Base-by-base conservation (phyloP, 92 coral and sea anemone genomes). In the Pocillopora meandrina region DNA sequence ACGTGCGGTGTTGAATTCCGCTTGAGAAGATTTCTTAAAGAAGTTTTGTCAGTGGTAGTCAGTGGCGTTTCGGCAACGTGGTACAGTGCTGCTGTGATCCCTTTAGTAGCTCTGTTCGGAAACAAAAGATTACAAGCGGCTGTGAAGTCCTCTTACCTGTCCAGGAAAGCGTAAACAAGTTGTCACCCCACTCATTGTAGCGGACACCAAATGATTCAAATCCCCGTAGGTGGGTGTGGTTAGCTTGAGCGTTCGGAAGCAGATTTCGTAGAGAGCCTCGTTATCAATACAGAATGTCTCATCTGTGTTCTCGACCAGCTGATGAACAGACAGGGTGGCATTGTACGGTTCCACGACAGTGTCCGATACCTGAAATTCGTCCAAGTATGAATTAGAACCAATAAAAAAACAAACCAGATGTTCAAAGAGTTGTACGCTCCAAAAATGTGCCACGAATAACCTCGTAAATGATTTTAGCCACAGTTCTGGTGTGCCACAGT, bases 191-290 rank as follows among this genome's bases (percentile, higher is more conserved):
- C 98, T 95, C 98, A 95, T 95, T 20, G 96, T 90, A 15, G 93
- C 95, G 26, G 98, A 95, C 52, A 95, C 94, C 82, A 95, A 83
- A 58, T 95, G 98, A 73, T 95, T 95, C 85, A 95, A 89, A 78
- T 95, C 98, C 74, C 95, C 98, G 91, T 95, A 95, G 76, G 96
- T 91, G 60, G 98, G 98, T 79, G 95, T 93, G 77, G 87, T 91
- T 80, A 95, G 89, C 89, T 95, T 95, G 42, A 95, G 87, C 21
- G 97, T 95, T 52, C 96, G 85, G 85, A 95, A 95, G 89, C 96
- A 95, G 84, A 95, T 95, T 82, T 95, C 98, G 65, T 95, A 95
- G 11, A 95, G 93, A 79, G 98, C 98, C 80, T 95, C 98, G 89
- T 95, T 95, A 77, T 95, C 98, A 72, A 95, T 95, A 58, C 95